Evolutionary conservation across 2,888 invertebrate species (phyloP), one percentile per base, ranked within the genome.

Genomic region (Himalopsyche kuldschensis): DNA sequence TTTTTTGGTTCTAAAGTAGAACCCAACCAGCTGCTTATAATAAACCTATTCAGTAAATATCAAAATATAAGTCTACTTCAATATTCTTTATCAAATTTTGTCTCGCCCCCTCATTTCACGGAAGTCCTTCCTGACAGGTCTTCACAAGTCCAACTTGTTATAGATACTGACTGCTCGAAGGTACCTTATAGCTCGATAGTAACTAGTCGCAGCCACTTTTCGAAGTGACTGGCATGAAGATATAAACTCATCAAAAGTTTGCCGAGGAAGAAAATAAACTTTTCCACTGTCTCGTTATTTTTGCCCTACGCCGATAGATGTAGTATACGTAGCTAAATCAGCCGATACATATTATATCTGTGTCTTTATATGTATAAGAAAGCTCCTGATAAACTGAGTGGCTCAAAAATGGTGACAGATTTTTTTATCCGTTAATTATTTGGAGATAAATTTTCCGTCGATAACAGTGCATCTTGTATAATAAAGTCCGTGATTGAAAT

Each of bases 181-280:
- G 20, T 55, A 20, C 55, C 55, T 24, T 20, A 24, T 55, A 20
- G 55, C 55, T 55, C 20, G 55, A 55, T 55, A 55, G 80, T 46
- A 35, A 17, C 75, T 32, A 20, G 47, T 32, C 41, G 69, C 31
- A 55, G 77, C 31, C 81, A 77, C 35, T 75, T 55, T 48, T 55
- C 20, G 77, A 81, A 81, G 81, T 81, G 81, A 83, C 83, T 85
- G 85, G 78, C 83, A 81, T 75, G 75, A 81, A 83, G 83, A 83
- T 85, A 85, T 85, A 83, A 83, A 85, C 83, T 83, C 85, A 85
- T 85, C 85, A 85, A 85, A 85, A 85, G 85, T 85, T 84, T 83
- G 78, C 81, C 55, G 69, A 24, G 35, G 78, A 69, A 75, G 75
- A 81, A 84, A 82, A 84, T 83, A 84, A 84, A 84, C 75, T 83